Evolutionary conservation across 1,140 invertebrate genomes (phyloP), one percentile per base, ranked within the genome.

Genomic region (Bursaphelenchus mucronatus): DNA sequence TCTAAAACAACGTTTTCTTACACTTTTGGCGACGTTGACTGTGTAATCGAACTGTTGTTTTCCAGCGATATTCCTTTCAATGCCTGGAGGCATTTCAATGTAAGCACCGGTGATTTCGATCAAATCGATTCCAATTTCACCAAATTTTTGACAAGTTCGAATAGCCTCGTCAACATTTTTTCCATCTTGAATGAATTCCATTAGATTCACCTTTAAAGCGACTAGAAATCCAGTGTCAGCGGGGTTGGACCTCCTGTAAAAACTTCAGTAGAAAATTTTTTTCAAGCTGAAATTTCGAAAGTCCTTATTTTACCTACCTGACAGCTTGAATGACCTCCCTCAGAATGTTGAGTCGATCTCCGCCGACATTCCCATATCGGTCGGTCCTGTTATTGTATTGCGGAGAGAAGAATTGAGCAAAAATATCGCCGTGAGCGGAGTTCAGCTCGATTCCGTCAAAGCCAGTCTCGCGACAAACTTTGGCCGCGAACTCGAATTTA

Each of bases 401-500:
- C 21, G 75, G 70, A 10, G 78, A 80, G 4, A 71, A 58, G 51
- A 78, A 78, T 52, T 78, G 68, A 13, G 70, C 57, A 0, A 78
- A 41, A 1, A 78, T 64, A 50, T 80, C 78, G 17, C 74, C 76
- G 52, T 78, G 71, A 40, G 77, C 76, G 43, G 45, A 76, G 51
- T 78, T 77, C 4, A 80, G 43, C 66, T 76, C n/a, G 30, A 76
- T 49, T 8, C 75, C 75, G 47, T 75, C 73, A 41, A 75, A 75
- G 10, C 72, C 72, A 40, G 41, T 6, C 52, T 43, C 30, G 56
- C 30, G n/a, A 50, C 53, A 39, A 5, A 46, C 15, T 68, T 19
- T 67, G 8, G 66, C 66, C 17, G 65, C 52, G 51, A 41, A 67
- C 43, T 67, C 39, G 49, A 67, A 67, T 11, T 51, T 46, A 3